Conservation (phyloP, 1,140 invertebrate genomes). For the Zaprionus ornatus region DNA sequence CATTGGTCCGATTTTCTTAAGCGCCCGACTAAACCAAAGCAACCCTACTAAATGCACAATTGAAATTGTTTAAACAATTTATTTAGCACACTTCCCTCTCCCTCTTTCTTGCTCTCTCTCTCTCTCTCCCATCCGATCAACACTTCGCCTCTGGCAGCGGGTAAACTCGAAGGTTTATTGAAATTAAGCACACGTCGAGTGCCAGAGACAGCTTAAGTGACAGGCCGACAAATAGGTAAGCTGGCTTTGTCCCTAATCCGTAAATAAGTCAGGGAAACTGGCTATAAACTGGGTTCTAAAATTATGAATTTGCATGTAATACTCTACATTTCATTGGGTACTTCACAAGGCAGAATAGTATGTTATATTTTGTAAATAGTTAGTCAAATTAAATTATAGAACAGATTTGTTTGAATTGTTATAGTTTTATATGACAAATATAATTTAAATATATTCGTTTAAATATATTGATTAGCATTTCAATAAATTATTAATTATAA, state of each 20-base stretch:
- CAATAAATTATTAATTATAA: background rate
- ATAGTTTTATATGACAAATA: too few relatives aligned
- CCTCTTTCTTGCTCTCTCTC: background rate
- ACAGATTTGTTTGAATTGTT: too few relatives aligned
- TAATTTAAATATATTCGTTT: too few relatives aligned
- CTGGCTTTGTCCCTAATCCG: background rate
- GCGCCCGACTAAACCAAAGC: constrained; percentile 25
- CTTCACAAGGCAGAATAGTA: too few relatives aligned
- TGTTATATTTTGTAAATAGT: too few relatives aligned
- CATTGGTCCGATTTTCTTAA: constrained; percentile 25
- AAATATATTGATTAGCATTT: too few relatives aligned
- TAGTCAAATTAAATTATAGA: too few relatives aligned
- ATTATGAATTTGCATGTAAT: background rate
- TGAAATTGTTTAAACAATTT: constrained; percentile 37
- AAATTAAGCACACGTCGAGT: constrained; percentile 6
- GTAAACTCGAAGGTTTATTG: background rate
- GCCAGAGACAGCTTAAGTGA: background rate
- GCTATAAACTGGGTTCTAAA: background rate
- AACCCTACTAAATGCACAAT: constrained; percentile 1
- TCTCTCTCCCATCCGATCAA: background rate
- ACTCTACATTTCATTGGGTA: background rate
- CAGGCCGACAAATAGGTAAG: background rate
- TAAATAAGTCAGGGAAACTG: background rate
- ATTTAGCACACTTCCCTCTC: background rate
- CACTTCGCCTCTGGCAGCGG: background rate